These are phyloP conservation scores for Sebastes fasciatus DNA, from an alignment of 2,113 vertebrate species.

Conservation along the genomic window DNA sequence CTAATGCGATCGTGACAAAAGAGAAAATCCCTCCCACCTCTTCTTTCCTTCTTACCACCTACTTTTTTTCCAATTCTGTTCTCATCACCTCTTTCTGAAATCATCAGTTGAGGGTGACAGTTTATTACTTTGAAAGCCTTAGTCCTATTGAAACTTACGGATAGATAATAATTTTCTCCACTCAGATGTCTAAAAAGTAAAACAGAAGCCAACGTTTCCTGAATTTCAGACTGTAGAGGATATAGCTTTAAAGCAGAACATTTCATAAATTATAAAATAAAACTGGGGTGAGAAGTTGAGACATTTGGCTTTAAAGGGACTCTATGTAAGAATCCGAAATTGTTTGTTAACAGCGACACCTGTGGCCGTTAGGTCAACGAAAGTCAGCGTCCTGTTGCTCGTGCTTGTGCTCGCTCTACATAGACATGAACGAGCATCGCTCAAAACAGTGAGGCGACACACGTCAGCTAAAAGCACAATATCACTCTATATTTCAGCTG, in stretches of 20 bases:
- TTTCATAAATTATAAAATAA: not conserved
- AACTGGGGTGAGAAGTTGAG: not conserved
- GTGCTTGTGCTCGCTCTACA: no score
- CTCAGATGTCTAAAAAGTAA: not conserved
- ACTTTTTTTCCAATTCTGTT: constrained; percentile 17
- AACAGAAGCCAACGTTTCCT: not conserved
- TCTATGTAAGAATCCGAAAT: no score
- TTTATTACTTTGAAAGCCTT: not conserved
- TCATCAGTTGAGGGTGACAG: not conserved
- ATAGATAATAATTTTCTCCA: not conserved
- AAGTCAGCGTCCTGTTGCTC: no score
- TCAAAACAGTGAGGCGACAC: no score
- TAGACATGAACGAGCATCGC: no score
- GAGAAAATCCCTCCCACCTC: not conserved
- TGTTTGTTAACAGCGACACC: no score
- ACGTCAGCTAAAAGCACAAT: no score
- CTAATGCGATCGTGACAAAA: constrained; percentile 3
- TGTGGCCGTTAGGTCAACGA: no score
- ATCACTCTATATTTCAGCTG: no score
- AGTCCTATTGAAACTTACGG: not conserved
- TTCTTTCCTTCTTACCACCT: not conserved
- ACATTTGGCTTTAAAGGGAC: no score
- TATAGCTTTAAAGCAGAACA: not conserved
- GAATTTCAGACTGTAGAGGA: no score
- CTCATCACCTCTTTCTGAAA: constrained; percentile 30